phyloP scores from a whole-genome alignment of 2,888 invertebrate species.

The Spilosoma lubricipeda region DNA sequence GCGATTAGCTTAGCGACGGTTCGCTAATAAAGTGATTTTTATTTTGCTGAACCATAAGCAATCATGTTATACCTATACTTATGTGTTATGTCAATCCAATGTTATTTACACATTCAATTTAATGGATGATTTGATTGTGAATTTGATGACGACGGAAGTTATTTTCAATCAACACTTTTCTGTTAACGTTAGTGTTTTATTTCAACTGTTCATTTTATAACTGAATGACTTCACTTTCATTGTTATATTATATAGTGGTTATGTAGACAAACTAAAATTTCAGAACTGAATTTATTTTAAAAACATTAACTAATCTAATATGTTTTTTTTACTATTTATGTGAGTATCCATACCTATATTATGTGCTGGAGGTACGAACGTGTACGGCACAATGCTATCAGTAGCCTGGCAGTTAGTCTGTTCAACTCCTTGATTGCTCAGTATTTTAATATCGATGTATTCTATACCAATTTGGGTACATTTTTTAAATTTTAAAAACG shows the following conservation, averaged over 20 bases:
- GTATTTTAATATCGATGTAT: too few species aligned
- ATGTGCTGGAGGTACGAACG: too few species aligned
- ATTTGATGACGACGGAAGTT: neutral
- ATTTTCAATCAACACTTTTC: neutral
- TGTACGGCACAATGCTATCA: too few species aligned
- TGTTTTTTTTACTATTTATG: neutral
- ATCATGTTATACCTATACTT: too few species aligned
- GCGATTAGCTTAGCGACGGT: neutral
- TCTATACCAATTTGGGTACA: too few species aligned
- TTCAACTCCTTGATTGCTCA: too few species aligned
- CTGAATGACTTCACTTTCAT: slow-evolving; percentile 7
- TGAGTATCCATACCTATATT: neutral
- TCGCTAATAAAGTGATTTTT: neutral
- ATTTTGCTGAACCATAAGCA: neutral
- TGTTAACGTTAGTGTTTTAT: neutral
- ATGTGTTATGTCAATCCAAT: neutral
- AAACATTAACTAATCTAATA: too few species aligned
- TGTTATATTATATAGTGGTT: neutral
- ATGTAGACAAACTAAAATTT: neutral
- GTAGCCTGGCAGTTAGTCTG: too few species aligned
- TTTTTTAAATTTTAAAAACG: too few species aligned
- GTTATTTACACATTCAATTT: neutral
- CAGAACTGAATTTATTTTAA: neutral
- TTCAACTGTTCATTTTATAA: neutral
- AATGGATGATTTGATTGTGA: neutral